Evolutionary conservation across 2,797 vertebrate species (phyloP).

Genomic region (Falco novaeseelandiae): DNA sequence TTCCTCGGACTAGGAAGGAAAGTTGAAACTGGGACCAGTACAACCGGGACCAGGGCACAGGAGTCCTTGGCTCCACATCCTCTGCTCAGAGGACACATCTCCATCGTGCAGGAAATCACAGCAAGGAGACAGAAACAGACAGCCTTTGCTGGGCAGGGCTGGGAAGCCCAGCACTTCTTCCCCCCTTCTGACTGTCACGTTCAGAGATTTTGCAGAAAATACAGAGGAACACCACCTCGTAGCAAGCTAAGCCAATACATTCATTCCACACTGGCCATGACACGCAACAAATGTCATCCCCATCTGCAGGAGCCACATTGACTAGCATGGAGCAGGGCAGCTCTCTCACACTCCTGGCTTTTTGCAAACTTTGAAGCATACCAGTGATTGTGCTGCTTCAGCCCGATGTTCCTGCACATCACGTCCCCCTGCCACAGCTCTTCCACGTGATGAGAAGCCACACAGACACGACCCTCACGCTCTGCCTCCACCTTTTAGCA

Average conservation of each 20-base stretch:
- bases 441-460: background rate
- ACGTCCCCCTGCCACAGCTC: background rate
- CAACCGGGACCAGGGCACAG: fast-evolving
- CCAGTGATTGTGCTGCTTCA: background rate
- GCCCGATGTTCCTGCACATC: background rate
- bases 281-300: background rate
- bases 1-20: background rate
- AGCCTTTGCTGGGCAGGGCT: background rate
- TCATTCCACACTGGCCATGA: background rate
- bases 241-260: background rate
- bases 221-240: fast-evolving
- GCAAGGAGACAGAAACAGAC: background rate
- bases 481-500: background rate
- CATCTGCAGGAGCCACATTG: background rate
- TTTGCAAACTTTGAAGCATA: background rate
- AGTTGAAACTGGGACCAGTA: background rate
- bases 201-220: background rate
- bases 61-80: background rate
- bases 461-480: background rate
- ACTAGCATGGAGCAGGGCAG: background rate
- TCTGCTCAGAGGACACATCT: background rate
- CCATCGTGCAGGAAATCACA: background rate
- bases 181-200: background rate
- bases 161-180: background rate
- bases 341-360: background rate